Evolutionary conservation across 1,140 invertebrate species (phyloP).

Genomic region (Holotrichia oblita): DNA sequence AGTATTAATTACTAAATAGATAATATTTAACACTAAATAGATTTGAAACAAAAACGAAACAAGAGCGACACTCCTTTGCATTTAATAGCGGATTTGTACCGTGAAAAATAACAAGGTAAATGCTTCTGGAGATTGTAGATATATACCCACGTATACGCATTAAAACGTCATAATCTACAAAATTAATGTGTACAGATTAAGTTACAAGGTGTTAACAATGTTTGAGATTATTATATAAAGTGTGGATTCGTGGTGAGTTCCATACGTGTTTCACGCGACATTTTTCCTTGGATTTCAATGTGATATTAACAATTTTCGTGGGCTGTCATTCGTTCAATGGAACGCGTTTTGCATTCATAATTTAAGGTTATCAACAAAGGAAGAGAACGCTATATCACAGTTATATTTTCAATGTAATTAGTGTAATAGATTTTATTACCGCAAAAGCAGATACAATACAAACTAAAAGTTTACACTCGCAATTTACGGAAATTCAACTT

Average conservation of each 20-base stretch:
- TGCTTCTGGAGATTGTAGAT: too few relatives aligned
- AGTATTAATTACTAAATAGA: not conserved
- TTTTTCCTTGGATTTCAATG: conserved; percentile 14
- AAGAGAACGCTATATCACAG: too few relatives aligned
- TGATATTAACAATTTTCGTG: conserved; percentile 17
- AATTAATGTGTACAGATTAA: not conserved
- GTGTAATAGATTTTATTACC: too few relatives aligned
- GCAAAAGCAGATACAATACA: too few relatives aligned
- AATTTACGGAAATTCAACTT: too few relatives aligned
- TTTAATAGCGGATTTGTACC: too few relatives aligned
- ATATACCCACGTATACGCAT: not conserved
- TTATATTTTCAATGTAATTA: too few relatives aligned
- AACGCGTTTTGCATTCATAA: conserved; percentile 10
- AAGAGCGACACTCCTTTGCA: too few relatives aligned
- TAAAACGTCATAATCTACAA: not conserved
- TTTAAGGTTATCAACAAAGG: conserved; percentile 12
- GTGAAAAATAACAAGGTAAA: too few relatives aligned
- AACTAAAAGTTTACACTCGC: too few relatives aligned
- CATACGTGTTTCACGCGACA: too few relatives aligned
- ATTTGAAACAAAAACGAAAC: too few relatives aligned
- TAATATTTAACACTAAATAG: not conserved
- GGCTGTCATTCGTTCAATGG: not conserved
- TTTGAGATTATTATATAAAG: not conserved
- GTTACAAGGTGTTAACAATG: not conserved
- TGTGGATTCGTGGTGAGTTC: not conserved